A percentile compares a stretch with the other conserved stretches of the same genome.
These are phyloP conservation scores for Quadroppia sp. DNA, from an alignment of 2,888 invertebrate species.

Conservation along the genomic window DNA sequence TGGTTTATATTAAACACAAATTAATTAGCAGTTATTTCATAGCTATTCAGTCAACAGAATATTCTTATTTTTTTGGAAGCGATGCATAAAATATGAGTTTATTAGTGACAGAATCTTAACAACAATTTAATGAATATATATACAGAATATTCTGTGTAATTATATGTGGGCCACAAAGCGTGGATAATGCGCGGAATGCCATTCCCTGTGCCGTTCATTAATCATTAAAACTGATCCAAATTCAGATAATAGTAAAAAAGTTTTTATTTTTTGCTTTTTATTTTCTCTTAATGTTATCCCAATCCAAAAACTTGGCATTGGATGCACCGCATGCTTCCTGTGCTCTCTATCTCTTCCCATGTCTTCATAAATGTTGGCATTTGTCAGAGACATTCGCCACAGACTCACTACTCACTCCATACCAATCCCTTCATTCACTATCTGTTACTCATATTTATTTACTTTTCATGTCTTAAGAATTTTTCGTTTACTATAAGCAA, in stretches of 20 bases:
- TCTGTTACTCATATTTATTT: not conserved
- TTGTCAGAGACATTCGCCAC: not conserved
- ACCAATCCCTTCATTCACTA: conserved; percentile 1
- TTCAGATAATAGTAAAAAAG: not conserved
- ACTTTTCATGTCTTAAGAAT: not conserved
- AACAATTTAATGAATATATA: not conserved
- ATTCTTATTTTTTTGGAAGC: not conserved
- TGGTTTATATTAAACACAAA: not conserved
- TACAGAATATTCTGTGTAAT: not conserved
- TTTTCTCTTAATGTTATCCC: conserved; percentile 1
- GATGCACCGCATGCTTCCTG: conserved; percentile 21
- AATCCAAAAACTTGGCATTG: conserved; percentile 20
- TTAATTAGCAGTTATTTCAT: conserved; percentile 9
- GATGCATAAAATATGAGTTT: conserved; percentile 9
- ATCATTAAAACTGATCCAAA: conserved; percentile 29
- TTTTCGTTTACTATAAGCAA: no score
- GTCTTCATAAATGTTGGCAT: conserved; percentile 16
- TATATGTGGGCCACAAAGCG: not conserved
- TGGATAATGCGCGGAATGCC: conserved; percentile 14
- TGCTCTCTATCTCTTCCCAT: not conserved
- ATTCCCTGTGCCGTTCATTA: conserved; percentile 5
- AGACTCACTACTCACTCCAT: conserved; percentile 1
- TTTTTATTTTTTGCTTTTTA: not conserved
- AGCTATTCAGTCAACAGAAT: not conserved
- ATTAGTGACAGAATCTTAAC: not conserved